Base-by-base conservation (phyloP, 2,113 vertebrate species). In the Dicrurus megarhynchus region DNA sequence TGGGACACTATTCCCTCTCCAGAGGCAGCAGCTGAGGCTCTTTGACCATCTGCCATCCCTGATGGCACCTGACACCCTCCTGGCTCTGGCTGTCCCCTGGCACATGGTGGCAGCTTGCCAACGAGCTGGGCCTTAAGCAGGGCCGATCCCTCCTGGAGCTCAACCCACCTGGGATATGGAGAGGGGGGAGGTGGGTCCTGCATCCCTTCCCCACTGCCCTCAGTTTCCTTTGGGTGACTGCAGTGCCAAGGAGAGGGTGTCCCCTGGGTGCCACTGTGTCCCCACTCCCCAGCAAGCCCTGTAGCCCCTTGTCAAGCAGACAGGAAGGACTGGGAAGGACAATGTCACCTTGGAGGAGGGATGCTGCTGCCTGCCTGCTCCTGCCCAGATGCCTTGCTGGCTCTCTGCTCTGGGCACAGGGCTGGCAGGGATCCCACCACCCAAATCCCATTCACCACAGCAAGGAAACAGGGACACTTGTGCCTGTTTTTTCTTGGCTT, bases 61-160 rank as follows among this genome's bases (percentile, higher is more conserved):
- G 7, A 17, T 23, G 47, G 80, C 42, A 35, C 71, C 61, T 32
- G n/a, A 17, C 2, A 14, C 35, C 22, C 50, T 73, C 79, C 37
- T 42, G 70, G 15, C 70, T 53, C 64, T 70, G 67, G 27, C 41
- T 61, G 77, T 86, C 71, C 56, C 50, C 22, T 70, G 85, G 55
- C 60, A 52, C 16, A 1, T 0, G 10, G 41, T 82, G 93, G 46
- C 70, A 83, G 50, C 60, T 85, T 16, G 1, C 60, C 39, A 32
- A 7, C 0, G 1, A 75, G 50, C 56, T 3, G 4, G 47, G 49
- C 7, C 2, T 59, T 56, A 28, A 46, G 55, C 23, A 35, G 1
- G 2, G n/a, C 37, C 10, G 7, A 57, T 39, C 18, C 37, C 44
- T 52, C 75, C 65, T 28, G 86, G 26, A 44, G 17, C 35, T 89